phyloP scores from a whole-genome alignment of 2,797 vertebrate genomes.

The Prunella strophiata region DNA sequence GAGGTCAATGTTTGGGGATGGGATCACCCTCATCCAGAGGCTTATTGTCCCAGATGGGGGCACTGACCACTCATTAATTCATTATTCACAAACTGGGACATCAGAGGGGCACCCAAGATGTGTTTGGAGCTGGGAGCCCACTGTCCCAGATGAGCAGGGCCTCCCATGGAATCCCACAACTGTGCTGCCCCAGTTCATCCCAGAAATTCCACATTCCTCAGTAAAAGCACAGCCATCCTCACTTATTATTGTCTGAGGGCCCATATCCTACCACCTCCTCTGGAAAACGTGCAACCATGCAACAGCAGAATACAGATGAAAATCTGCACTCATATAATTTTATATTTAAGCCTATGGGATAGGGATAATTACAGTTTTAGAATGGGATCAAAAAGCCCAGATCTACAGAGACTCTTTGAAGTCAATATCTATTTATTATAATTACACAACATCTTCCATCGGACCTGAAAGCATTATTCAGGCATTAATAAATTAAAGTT shows the following conservation, averaged over 20 bases:
- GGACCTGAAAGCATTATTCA: conserved; percentile 48
- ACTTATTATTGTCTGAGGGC: background rate
- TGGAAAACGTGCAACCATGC: background rate
- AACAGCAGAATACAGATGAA: conserved; percentile 34
- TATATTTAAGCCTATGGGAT: conserved; percentile 62
- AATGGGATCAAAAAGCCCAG: conserved; percentile 62
- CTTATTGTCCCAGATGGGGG: background rate
- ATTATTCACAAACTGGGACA: background rate
- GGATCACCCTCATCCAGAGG: background rate
- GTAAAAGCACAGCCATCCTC: background rate
- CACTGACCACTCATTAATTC: background rate
- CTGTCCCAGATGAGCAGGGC: background rate
- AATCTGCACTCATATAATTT: background rate
- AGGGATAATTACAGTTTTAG: conserved; percentile 59
- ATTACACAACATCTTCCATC: conserved; percentile 54
- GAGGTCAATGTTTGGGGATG: background rate
- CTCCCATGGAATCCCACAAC: accelerated
- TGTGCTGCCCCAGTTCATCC: background rate
- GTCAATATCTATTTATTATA: conserved; percentile 66
- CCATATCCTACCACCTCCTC: background rate
- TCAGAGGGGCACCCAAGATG: background rate
- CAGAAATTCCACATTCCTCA: background rate
- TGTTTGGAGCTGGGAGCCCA: background rate
- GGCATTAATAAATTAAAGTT: conserved; percentile 49
- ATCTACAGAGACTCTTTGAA: conserved; percentile 63